Evolutionary conservation across 2,888 invertebrate genomes (phyloP).

Genomic region (Nebria brevicollis): DNA sequence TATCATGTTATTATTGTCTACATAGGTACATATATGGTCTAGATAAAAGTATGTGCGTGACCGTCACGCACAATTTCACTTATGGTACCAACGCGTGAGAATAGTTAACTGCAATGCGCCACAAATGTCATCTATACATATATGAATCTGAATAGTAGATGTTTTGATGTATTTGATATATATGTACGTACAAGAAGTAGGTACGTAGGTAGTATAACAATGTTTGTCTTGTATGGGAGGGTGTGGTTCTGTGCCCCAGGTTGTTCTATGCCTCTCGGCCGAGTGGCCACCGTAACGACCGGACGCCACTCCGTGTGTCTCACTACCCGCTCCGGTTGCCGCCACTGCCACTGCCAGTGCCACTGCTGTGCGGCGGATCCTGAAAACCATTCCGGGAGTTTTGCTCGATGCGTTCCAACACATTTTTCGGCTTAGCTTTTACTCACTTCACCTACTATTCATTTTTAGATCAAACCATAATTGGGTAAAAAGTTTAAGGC

Average conservation of each 20-base stretch:
- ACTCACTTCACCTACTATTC: no score
- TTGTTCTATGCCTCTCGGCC: background rate
- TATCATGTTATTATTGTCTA: no score
- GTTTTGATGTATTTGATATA: background rate
- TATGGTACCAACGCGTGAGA: background rate
- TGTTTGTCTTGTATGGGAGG: background rate
- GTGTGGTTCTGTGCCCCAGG: conserved; percentile 4
- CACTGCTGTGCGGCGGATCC: conserved; percentile 15
- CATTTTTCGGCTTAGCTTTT: no score
- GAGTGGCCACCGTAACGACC: conserved; percentile 51
- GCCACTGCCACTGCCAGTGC: background rate
- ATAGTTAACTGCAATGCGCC: no score
- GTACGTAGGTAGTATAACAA: background rate
- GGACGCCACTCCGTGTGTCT: conserved; percentile 58
- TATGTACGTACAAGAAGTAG: background rate
- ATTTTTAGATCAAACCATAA: no score
- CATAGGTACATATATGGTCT: no score
- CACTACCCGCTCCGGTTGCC: conserved; percentile 45
- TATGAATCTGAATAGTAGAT: background rate
- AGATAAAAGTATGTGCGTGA: background rate
- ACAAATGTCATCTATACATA: background rate
- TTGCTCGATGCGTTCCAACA: background rate
- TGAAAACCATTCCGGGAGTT: background rate
- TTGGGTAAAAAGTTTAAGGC: no score
- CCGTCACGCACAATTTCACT: background rate